These are phyloP conservation scores for Crambe crambe DNA, from an alignment of 37 sponge, comb jelly and placozoan genomes.

Conservation along the genomic window DNA sequence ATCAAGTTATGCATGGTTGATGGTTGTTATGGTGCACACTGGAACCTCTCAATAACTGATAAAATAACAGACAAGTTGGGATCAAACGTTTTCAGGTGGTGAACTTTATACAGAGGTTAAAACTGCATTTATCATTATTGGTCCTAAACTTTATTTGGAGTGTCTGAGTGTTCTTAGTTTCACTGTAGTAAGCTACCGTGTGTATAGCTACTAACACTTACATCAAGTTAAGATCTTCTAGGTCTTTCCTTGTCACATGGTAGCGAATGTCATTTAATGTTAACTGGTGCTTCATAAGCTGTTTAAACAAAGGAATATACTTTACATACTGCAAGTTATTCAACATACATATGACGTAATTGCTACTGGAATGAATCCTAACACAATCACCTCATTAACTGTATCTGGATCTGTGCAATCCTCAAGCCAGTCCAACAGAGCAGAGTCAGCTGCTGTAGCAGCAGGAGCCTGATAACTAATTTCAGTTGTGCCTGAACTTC, in stretches of 20 bases:
- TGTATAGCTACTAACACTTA: neutral
- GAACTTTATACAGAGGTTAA: no score
- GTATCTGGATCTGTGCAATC: neutral
- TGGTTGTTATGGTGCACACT: no score
- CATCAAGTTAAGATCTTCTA: slow-evolving; percentile 46
- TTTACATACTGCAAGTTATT: neutral
- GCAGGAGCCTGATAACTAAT: neutral
- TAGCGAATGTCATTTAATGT: slow-evolving; percentile 52
- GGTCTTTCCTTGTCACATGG: slow-evolving; percentile 55
- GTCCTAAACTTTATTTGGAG: no score
- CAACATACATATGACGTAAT: no score
- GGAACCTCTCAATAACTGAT: no score
- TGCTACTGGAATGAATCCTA: no score
- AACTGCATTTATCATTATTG: no score
- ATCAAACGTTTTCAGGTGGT: no score
- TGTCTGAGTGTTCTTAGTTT: neutral
- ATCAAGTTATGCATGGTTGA: no score
- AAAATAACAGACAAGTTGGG: neutral
- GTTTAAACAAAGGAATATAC: slow-evolving; percentile 1
- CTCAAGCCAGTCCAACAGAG: slow-evolving; percentile 29
- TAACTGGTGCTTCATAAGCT: slow-evolving; percentile 62
- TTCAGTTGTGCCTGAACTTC: neutral
- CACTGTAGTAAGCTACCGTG: neutral
- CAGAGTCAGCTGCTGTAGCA: slow-evolving; percentile 1
- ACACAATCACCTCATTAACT: slow-evolving; percentile 9